Evolutionary conservation across 2,888 invertebrate species (phyloP), one percentile per base, ranked within the genome.

Genomic region (Chrysopilus asiliformis): DNA sequence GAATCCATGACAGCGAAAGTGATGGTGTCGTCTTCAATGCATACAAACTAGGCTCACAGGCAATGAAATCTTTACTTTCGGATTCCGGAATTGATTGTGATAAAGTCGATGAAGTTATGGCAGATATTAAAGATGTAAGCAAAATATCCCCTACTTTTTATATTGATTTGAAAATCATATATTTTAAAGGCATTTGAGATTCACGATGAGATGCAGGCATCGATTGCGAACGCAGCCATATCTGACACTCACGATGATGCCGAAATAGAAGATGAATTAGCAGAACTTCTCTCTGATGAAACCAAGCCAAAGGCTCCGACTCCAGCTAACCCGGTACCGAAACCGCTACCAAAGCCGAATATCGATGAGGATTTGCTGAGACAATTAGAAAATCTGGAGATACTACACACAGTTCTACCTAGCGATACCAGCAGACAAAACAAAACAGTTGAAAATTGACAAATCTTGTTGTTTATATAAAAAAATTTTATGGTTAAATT

Each of bases 81-180:
- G 71, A 71, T 4, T 68, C 68, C 2, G 76, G 73, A 2, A 53
- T 84, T 2, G 71, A 71, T n/a, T 78, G 79, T 48, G 76, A 80
- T 34, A 65, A 68, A 4, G 79, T 80, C 0, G 70, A 71, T 46
- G 75, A 82, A 46, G 73, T 82, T 0, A 75, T 85, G 68, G 71
- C 77, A 28, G 75, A 83, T 46, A 63, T 85, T 33, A 72, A 72
- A 49, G 83, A 84, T 49, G 79, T 80, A 51, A 43, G 59, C 32
- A 53, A n/a, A n/a, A n/a, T n/a, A n/a, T n/a, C n/a, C 24, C 28
- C 4, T 10, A 4, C 26, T 17, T 32, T 38, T 24, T 17, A 22
- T 46, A 43, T 30, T 9, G n/a, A 28, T 42, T 36, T 20, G 9
- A 26, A 31, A 22, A 25, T 26, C 7, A 16, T 10, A 18, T 17